A percentile compares a stretch with the other conserved stretches of the same genome.
phyloP scores from a whole-genome alignment of 2,888 invertebrate genomes.

The Caenorhabditis auriculariae region DNA sequence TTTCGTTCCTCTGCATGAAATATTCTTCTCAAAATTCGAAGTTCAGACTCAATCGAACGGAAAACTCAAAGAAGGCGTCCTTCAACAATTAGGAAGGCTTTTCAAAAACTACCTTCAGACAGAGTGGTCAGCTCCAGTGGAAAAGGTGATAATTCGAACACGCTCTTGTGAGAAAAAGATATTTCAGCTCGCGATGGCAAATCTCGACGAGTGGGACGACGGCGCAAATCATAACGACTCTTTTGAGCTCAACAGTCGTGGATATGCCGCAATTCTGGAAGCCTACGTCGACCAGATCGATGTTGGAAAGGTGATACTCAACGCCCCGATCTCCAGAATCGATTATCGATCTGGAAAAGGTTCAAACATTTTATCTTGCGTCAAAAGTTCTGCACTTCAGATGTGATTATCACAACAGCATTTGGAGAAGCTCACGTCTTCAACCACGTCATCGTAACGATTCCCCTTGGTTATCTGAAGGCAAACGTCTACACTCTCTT shows the following conservation, averaged over 20 bases:
- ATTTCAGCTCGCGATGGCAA: slow-evolving; percentile 39
- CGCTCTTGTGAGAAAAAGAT: background rate
- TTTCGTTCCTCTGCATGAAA: no score
- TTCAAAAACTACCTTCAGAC: slow-evolving; percentile 42
- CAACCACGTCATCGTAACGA: slow-evolving; percentile 48
- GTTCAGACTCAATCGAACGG: no score
- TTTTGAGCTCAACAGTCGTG: slow-evolving; percentile 32
- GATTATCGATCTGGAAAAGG: no score
- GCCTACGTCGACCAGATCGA: no score
- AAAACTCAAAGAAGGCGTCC: no score
- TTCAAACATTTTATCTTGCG: no score
- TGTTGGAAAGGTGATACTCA: no score
- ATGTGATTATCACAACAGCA: background rate
- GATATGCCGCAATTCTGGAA: slow-evolving; percentile 22
- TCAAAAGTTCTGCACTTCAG: background rate
- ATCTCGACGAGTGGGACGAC: slow-evolving; percentile 48
- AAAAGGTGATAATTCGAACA: slow-evolving; percentile 15
- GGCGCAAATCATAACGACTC: slow-evolving; percentile 20
- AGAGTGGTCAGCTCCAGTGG: slow-evolving; percentile 52
- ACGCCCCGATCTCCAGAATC: no score
- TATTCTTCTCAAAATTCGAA: no score
- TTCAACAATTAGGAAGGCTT: slow-evolving; percentile 13
- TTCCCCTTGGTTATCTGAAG: slow-evolving; percentile 50
- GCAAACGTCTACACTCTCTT: slow-evolving; percentile 29
- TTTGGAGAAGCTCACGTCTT: background rate